Evolutionary conservation across 1,140 invertebrate genomes (phyloP), one percentile per base, ranked within the genome.

Genomic region (Nylanderia fulva): DNA sequence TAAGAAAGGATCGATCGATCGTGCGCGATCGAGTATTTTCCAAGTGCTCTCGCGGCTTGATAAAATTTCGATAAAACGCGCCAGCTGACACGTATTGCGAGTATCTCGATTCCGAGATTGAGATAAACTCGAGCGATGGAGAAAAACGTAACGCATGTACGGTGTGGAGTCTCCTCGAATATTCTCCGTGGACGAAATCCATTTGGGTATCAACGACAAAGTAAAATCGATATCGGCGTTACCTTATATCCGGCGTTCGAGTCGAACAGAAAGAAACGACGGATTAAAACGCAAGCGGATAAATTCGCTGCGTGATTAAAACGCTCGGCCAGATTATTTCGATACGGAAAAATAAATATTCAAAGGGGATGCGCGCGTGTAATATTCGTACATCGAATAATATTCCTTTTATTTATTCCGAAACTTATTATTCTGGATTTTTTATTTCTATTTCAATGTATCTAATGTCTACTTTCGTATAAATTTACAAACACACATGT

Each of bases 161-260:
- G 21, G 29, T n/a, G 33, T n/a, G 33, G 11, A 15, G 66, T 29
- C n/a, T n/a, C n/a, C 36, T 69, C 39, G 29, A 79, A 75, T 71
- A 86, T 84, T 72, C 88, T 61, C 79, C 84, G 15, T 4, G 61
- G 71, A 80, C 71, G 76, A 54, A 86, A 88, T 85, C 71, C 64
- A 83, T 66, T 52, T 48, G 45, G 24, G 60, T 69, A 52, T 56
- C 75, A 48, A 63, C 84, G 79, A 79, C 42, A 21, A 74, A 88
- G 71, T 76, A 75, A 90, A 88, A 90, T 86, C 86, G 86, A 87
- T 88, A 85, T 85, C 68, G 84, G 68, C 68, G 80, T 72, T 54
- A 52, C 42, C 29, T 56, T 63, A 75, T 76, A 77, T 68, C 48
- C 45, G 66, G 45, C 79, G 56, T 27, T 42, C 75, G 83, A 87